These are phyloP conservation scores for Emesis furor DNA, from an alignment of 2,888 invertebrate genomes.

Conservation along the genomic window DNA sequence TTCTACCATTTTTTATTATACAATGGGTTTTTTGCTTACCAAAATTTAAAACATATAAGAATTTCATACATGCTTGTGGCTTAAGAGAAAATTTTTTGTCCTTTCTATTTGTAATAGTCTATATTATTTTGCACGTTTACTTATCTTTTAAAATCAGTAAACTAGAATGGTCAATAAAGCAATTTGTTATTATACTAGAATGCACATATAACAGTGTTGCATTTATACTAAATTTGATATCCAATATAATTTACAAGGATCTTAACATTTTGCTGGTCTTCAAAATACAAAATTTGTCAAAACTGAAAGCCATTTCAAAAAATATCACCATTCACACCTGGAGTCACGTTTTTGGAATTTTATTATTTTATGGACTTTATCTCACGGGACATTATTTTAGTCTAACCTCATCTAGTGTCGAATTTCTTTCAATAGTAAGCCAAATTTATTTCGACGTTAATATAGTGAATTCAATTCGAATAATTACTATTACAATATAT, in stretches of 20 bases:
- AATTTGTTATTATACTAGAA: neutral
- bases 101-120: neutral
- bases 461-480: neutral
- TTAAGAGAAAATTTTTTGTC: neutral
- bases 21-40: too few species aligned
- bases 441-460: neutral
- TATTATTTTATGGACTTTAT: neutral
- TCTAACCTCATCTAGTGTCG: neutral
- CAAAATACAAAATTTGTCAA: neutral
- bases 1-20: too few species aligned
- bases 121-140: neutral
- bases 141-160: neutral
- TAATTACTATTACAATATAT: neutral
- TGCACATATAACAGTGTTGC: neutral
- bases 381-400: neutral
- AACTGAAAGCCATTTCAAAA: neutral
- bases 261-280: neutral
- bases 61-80: too few species aligned
- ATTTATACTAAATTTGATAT: neutral
- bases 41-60: too few species aligned
- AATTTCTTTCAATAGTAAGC: neutral
- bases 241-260: neutral
- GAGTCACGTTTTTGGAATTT: neutral
- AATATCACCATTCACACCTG: neutral
- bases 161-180: neutral